Conservation (phyloP, 2,113 vertebrate genomes). For the Piliocolobus tephrosceles region DNA sequence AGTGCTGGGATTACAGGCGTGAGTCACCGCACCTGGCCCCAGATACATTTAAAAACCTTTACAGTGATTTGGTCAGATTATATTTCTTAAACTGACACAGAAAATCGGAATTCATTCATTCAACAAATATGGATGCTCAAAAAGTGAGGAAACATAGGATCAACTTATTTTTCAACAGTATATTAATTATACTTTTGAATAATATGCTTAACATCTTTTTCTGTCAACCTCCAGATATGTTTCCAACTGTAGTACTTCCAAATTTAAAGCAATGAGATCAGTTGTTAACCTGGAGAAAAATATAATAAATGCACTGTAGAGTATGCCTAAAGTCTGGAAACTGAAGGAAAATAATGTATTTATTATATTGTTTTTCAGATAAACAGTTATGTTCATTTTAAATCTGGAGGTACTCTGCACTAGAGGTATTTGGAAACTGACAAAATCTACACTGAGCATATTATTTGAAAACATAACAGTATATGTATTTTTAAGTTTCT, state of each 20-base stretch:
- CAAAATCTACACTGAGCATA: neutral
- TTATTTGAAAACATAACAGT: neutral
- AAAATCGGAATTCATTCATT: constrained; percentile 14
- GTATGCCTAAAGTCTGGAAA: neutral
- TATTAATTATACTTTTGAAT: neutral
- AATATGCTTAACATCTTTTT: neutral
- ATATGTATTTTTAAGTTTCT: neutral
- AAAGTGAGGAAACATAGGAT: neutral
- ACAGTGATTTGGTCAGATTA: neutral
- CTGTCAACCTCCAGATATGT: neutral
- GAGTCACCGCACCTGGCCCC: neutral
- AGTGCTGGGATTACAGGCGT: too few relatives aligned
- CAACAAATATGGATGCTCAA: neutral
- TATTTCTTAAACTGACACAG: neutral
- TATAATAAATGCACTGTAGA: neutral
- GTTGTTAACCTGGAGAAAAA: neutral
- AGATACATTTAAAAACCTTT: constrained; percentile 7
- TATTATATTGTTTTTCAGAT: constrained; percentile 13
- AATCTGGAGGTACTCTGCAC: neutral
- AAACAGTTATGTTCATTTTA: neutral
- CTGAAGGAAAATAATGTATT: neutral
- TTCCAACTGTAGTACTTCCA: neutral
- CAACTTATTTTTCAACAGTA: constrained; percentile 16
- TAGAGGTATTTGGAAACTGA: neutral
- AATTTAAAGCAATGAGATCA: constrained; percentile 17